Evolutionary conservation across 2,888 invertebrate species (phyloP), one percentile per base, ranked within the genome.

Genomic region (Leucoptera coffeella): DNA sequence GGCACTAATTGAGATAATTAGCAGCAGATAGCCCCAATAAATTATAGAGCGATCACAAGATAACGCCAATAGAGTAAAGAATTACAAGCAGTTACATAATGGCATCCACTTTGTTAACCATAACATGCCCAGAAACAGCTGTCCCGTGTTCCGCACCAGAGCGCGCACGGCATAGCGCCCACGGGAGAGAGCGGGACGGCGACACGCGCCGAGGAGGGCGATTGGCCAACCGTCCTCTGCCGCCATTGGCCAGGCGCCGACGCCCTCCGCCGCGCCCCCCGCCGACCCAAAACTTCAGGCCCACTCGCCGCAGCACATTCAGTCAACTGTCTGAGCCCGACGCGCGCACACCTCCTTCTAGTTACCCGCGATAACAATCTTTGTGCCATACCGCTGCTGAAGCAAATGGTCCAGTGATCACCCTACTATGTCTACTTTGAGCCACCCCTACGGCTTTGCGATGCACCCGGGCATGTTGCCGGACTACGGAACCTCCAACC

Each of bases 381-480:
- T 59, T 60, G 64, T 65, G 61, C 58, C 54, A 62, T 58, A 54
- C 50, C 50, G 45, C 60, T 61, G 57, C 49, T 59, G 40, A 53
- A 45, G 45, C 39, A 43, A 40, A 38, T 23, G 14, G 38, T 42
- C 37, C 35, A 39, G 41, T 14, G 23, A 39, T 17, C 8, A 19
- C 19, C 15, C 23, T 8, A 26, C 10, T 20, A 72, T 72, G 72
- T 72, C 72, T 36, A 71, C 71, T 24, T 41, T 72, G 30, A 65
- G 72, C 41, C 72, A 72, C 39, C 71, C 67, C 41, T 72, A 72
- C 52, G 71, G 69, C 48, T 72, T 72, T 37, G 60, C 69, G 29
- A 62, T 71, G 61, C 71, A 71, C 30, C 64, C 57, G 23, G 58
- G 65, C 34, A 67, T 71, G 71, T 39, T 71, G 37, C 59, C 59